Percentiles rank a stretch among this genome's conserved stretches.
Evolutionary conservation across 2,113 vertebrate genomes (phyloP).

Genomic region (Petrocephalus zakoni): DNA sequence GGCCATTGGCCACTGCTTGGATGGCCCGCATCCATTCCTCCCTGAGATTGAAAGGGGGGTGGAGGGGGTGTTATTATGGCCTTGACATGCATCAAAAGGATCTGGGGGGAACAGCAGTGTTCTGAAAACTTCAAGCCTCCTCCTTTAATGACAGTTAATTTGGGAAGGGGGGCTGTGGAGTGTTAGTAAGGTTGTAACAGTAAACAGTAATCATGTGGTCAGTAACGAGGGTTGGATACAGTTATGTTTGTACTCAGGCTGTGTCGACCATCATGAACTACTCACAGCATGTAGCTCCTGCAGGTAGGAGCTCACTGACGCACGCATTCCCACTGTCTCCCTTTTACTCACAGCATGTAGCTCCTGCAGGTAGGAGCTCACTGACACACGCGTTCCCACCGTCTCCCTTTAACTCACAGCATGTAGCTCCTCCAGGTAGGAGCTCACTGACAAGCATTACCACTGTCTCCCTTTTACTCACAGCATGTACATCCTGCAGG

Average conservation of each 20-base stretch:
- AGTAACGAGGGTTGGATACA: background rate
- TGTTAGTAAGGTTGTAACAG: background rate
- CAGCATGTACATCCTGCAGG: background rate
- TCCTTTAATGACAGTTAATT: background rate
- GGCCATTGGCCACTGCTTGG: slow-evolving; percentile 84
- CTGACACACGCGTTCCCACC: too few relatives aligned
- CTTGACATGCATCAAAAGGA: background rate
- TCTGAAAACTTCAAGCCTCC: background rate
- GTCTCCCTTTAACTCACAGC: too few relatives aligned
- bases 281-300: background rate
- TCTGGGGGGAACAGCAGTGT: background rate
- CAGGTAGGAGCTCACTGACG: too few relatives aligned
- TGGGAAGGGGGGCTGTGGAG: background rate
- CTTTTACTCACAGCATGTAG: too few relatives aligned
- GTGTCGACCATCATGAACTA: background rate
- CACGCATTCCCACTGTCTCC: too few relatives aligned
- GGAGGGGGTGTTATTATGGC: background rate
- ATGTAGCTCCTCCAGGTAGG: too few relatives aligned
- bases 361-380: too few relatives aligned
- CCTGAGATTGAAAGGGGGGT: slow-evolving; percentile 45
- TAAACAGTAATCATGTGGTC: too few relatives aligned
- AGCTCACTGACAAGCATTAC: too few relatives aligned
- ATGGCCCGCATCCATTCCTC: slow-evolving; percentile 91
- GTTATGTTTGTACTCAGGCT: background rate
- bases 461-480: too few relatives aligned